Evolutionary conservation across 2,113 vertebrate genomes (phyloP).

Genomic region (Callospermophilus lateralis): DNA sequence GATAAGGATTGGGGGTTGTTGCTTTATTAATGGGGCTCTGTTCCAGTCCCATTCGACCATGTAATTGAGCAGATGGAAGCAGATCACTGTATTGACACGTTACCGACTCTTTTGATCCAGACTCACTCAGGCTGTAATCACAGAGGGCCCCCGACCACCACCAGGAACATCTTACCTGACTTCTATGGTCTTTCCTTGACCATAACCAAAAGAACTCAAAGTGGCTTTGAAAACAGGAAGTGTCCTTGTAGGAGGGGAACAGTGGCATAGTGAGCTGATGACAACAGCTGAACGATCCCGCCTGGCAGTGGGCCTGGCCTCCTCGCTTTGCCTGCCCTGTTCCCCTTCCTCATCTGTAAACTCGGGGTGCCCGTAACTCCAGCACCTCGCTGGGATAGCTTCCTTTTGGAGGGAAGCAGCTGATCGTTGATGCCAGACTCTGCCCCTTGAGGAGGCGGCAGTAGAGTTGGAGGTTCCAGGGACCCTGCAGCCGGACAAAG

Average conservation of each 20-base stretch:
- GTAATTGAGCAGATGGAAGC: background rate
- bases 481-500: no score
- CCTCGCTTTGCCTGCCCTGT: background rate
- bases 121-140: background rate
- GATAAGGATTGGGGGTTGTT: background rate
- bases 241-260: no score
- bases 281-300: background rate
- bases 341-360: background rate
- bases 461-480: fast-evolving
- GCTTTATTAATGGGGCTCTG: background rate
- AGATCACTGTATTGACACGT: background rate
- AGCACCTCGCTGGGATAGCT: background rate
- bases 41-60: background rate
- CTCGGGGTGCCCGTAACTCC: background rate
- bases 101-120: background rate
- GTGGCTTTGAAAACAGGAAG: background rate
- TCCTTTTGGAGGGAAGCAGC: background rate
- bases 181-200: background rate
- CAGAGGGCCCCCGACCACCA: background rate
- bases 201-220: background rate
- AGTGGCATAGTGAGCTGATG: no score
- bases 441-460: background rate
- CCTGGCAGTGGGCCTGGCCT: background rate
- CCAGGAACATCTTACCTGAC: background rate
- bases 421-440: fast-evolving